Conservation (phyloP, 2,888 invertebrate species). For the Lamproptera curius region DNA sequence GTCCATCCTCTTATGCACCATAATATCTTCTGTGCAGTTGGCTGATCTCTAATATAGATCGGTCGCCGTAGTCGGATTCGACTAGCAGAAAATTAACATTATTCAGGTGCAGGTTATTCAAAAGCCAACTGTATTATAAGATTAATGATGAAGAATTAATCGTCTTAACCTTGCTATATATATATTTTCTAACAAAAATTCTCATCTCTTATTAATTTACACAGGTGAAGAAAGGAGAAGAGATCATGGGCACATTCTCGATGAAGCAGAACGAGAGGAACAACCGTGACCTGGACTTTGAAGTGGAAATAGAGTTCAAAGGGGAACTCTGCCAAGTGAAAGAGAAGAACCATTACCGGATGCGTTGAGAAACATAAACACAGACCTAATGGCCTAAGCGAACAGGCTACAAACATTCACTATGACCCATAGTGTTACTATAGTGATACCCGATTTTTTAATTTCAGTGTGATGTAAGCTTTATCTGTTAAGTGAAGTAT, state of each 20-base stretch:
- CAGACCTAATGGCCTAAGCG: not conserved
- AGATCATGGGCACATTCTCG: constrained; percentile 92
- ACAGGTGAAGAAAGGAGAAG: constrained; percentile 94
- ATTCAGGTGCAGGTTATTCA: no score
- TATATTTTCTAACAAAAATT: no score
- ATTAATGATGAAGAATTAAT: no score
- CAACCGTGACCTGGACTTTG: constrained; percentile 97
- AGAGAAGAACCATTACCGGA: constrained; percentile 92
- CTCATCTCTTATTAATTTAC: no score
- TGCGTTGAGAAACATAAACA: constrained; percentile 90
- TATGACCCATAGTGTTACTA: constrained; percentile 6
- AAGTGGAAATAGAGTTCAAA: constrained; percentile 94
- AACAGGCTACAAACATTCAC: constrained; percentile 2
- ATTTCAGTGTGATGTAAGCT: constrained; percentile 20
- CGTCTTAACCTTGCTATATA: no score
- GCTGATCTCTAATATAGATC: no score
- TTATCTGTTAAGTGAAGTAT: constrained; percentile 19
- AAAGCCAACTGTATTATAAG: no score
- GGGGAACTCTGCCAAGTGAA: constrained; percentile 91
- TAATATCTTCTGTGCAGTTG: no score
- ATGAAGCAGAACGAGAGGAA: constrained; percentile 98
- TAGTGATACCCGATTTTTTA: constrained; percentile 16
- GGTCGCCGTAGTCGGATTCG: no score
- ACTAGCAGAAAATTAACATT: no score
- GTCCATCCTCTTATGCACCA: no score